phyloP scores from a whole-genome alignment of 2,888 invertebrate genomes.

The Drosophila dives region DNA sequence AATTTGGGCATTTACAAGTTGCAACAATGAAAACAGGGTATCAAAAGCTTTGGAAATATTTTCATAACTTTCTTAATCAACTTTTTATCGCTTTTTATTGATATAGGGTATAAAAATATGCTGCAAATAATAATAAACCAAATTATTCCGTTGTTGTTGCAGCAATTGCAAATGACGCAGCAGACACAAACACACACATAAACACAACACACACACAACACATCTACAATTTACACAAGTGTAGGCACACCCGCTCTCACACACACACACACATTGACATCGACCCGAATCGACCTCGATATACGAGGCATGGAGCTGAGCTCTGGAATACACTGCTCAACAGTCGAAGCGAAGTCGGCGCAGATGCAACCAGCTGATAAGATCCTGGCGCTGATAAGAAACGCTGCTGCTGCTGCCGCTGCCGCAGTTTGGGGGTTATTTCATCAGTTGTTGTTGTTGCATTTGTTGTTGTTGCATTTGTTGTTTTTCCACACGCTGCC shows the following conservation, averaged over 20 bases:
- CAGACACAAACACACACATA: conserved; percentile 31
- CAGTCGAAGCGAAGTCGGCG: conserved; percentile 53
- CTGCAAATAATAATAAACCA: conserved; percentile 38
- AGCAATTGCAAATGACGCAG: conserved; percentile 72
- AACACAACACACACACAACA: conserved; percentile 10
- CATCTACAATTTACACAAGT: conserved; percentile 15
- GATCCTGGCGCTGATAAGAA: conserved; percentile 76
- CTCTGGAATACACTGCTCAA: conserved; percentile 15
- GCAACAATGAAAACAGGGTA: background rate
- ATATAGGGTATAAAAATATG: conserved; percentile 48
- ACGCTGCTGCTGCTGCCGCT: conserved; percentile 23
- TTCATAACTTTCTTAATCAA: conserved; percentile 7
- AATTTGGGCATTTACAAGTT: background rate
- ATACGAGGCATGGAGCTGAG: conserved; percentile 45
- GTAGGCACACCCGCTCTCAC: conserved; percentile 48
- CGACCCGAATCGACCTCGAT: conserved; percentile 70
- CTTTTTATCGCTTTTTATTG: conserved; percentile 6
- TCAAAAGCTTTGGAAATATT: background rate
- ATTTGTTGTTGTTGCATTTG: conserved; percentile 52
- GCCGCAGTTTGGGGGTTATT: conserved; percentile 63
- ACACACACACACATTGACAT: conserved; percentile 34
- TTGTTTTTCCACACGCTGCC: conserved; percentile 68
- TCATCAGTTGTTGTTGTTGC: conserved; percentile 49
- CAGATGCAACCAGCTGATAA: conserved; percentile 73
- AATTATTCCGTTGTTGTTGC: conserved; percentile 46